Conservation (phyloP, 2,888 invertebrate genomes). For the Leucania comma region DNA sequence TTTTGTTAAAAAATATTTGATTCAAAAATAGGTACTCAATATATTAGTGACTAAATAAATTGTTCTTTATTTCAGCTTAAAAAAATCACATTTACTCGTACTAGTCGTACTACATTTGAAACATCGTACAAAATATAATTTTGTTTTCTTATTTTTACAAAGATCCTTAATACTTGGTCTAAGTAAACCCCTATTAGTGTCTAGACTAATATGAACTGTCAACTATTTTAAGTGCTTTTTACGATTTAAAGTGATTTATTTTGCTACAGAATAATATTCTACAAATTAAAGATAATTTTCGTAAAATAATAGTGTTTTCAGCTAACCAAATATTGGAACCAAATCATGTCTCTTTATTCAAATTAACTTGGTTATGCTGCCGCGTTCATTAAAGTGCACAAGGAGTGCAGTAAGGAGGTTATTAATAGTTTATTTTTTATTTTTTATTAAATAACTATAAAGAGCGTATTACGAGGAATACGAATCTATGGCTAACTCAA, state of each 20-base stretch:
- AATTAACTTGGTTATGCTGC: neutral
- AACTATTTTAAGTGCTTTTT: conserved; percentile 1
- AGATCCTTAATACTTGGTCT: conserved; percentile 1
- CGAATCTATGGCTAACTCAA: too few species aligned
- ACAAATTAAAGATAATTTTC: neutral
- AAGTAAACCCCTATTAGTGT: conserved; percentile 2
- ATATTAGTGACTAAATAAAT: neutral
- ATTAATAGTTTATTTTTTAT: too few species aligned
- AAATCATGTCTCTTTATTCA: neutral
- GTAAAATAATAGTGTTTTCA: neutral
- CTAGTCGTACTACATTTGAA: too few species aligned
- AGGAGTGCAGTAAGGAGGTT: too few species aligned
- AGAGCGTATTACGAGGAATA: too few species aligned
- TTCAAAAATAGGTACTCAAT: neutral
- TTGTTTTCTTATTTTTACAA: conserved; percentile 1
- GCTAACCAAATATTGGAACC: too few species aligned
- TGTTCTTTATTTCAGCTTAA: neutral
- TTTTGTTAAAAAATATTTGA: neutral
- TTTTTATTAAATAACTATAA: too few species aligned
- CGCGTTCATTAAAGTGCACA: too few species aligned
- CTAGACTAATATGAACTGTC: neutral
- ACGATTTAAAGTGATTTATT: neutral
- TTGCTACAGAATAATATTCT: neutral
- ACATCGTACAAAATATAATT: neutral
- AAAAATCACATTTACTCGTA: neutral